These are phyloP conservation scores for Agraylea sexmaculata DNA, from an alignment of 1,140 invertebrate genomes.

Conservation along the genomic window DNA sequence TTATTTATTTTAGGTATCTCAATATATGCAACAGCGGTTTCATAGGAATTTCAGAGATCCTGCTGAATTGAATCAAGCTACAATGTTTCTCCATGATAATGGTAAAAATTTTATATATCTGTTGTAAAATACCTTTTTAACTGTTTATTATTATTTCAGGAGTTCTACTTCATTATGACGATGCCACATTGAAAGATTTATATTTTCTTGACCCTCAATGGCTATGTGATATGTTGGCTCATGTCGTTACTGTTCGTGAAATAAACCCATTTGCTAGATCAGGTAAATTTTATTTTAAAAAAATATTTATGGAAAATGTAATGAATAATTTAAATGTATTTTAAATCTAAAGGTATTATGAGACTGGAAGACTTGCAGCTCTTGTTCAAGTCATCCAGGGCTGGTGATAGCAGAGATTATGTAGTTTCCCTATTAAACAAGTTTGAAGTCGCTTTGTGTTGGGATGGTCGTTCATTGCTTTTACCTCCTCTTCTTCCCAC, in stretches of 20 bases:
- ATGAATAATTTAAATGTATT: conserved; percentile 3
- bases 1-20: conserved; percentile 27
- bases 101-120: conserved; percentile 40
- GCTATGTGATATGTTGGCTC: conserved; percentile 94
- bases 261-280: conserved; percentile 91
- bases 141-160: conserved; percentile 38
- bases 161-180: conserved; percentile 95
- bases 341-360: conserved; percentile 59
- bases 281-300: conserved; percentile 30
- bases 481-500: conserved; percentile 83
- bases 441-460: conserved; percentile 96
- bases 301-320: not conserved
- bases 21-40: conserved; percentile 42
- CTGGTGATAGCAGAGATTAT: conserved; percentile 72
- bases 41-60: conserved; percentile 71
- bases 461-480: conserved; percentile 82
- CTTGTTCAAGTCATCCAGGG: conserved; percentile 78
- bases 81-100: conserved; percentile 94
- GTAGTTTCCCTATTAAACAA: conserved; percentile 87
- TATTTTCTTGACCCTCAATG: conserved; percentile 96
- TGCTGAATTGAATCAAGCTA: conserved; percentile 88
- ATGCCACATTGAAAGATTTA: conserved; percentile 87
- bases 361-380: conserved; percentile 85
- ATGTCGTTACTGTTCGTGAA: conserved; percentile 90
- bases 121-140: not conserved